Evolutionary conservation across 2,888 invertebrate species (phyloP), one percentile per base, ranked within the genome.

Genomic region (Melieria omissa): DNA sequence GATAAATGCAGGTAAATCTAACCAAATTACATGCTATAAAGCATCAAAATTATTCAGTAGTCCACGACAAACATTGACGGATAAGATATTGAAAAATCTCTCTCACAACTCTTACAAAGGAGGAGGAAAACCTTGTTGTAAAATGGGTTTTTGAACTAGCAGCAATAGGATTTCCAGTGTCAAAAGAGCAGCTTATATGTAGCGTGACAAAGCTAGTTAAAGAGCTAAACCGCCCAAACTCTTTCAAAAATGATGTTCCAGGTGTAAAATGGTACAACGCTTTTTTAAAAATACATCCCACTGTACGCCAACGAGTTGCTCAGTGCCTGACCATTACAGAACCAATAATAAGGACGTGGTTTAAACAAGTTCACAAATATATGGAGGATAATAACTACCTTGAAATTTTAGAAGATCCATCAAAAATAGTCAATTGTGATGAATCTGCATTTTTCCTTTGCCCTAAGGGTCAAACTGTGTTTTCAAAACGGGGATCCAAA

Each of bases 391-490:
- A 78, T 62, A 73, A 77, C 41, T 5, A 54, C 9, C 52, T 74
- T 49, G 76, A 79, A 44, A 76, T 80, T 63, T 71, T 81, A 47
- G 54, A 73, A 42, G 76, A 84, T 73, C 80, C 80, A 42, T 66
- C 66, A 5, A 71, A 82, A 49, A 77, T 84, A 65, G 85, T 81
- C 65, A 84, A 85, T 76, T 77, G 76, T n/a, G 86, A 86, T 75
- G 85, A 86, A 74, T 80, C 81, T 29, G 83, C 81, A 3, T 85
- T 86, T 74, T 85, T 78, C 72, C 75, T 86, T 46, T 74, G 75
- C 54, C 85, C 86, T 29, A 85, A 86, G 75, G 77, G 77, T 3
- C 75, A 79, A 14, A 76, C 78, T 66, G 85, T 85, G 16, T 65
- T 86, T 16, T 79, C 62, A 9, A 78, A 74, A 75, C 83, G 80